Conservation (phyloP, 2,113 vertebrate genomes). For the Leucosticte australis region DNA sequence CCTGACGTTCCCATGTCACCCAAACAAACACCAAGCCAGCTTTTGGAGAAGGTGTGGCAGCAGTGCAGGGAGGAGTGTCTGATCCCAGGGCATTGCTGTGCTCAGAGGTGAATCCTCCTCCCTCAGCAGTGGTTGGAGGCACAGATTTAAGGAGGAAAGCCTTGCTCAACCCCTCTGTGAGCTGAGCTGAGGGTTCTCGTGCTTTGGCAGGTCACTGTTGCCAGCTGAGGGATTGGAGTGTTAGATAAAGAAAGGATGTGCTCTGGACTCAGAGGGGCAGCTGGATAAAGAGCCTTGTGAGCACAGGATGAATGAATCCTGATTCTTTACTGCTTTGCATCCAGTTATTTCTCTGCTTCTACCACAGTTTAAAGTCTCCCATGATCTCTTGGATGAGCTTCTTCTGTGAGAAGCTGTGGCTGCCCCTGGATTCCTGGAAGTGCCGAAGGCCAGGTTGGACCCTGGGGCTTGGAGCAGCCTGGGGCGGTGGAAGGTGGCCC, state of each 20-base stretch:
- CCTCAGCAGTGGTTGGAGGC: background rate
- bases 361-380: background rate
- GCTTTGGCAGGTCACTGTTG: background rate
- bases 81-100: background rate
- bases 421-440: background rate
- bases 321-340: background rate
- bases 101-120: background rate
- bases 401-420: background rate
- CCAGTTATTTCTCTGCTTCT: background rate
- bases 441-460: rapidly evolving
- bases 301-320: background rate
- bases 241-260: background rate
- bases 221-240: background rate
- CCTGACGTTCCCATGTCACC: background rate
- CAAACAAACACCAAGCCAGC: background rate
- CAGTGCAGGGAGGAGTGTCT: background rate
- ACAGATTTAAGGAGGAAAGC: background rate
- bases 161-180: background rate
- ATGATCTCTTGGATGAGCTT: background rate
- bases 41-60: background rate
- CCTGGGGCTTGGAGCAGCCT: background rate
- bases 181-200: background rate
- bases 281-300: background rate
- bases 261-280: background rate
- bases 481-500: background rate